Base-by-base conservation (phyloP, 1,140 invertebrate genomes). In the Drosophila teissieri region DNA sequence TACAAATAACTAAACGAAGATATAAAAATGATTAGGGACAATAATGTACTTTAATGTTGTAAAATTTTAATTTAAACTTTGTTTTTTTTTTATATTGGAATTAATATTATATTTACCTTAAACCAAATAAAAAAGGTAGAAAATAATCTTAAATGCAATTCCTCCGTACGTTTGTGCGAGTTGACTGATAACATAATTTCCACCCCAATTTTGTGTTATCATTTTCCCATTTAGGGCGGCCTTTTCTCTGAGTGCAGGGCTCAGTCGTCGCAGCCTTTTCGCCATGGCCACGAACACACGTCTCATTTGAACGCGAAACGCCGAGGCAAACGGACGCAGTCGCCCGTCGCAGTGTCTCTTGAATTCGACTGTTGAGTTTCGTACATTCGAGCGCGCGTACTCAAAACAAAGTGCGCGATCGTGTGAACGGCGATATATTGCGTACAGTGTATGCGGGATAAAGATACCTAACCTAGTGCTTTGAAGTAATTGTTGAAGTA, bases 251-350 rank as follows among this genome's bases (percentile, higher is more conserved):
- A 58, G 60, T 62, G 60, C 53, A 48, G 11, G 8, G 34, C 22
- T 15, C 46, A 39, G 39, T 52, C 19, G 31, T 40, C 17, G 48
- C 48, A 67, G 67, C 49, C 48, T 48, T 45, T 27, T 24, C 31
- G 42, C 17, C 15, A 27, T 34, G 49, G 51, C 72, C 36, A 80
- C 24, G 54, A 62, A 22, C 56, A 56, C 60, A 57, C 64, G 79
- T 77, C 51, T 73, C 57, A 82, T 55, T 82, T 63, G 40, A 45
- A 49, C 45, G 56, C 44, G 60, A 42, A 83, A 52, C 80, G 61
- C 51, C 60, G 63, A 83, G 24, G 69, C 48, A 39, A 46, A 37
- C 80, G 70, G 48, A 83, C 80, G 78, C 60, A 53, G 37, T 76
- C 55, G 54, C 36, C 61, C 49, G 77, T 62, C 62, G 62, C 34